Evolutionary conservation across 2,797 vertebrate species (phyloP).

Genomic region (Trachurus trachurus): DNA sequence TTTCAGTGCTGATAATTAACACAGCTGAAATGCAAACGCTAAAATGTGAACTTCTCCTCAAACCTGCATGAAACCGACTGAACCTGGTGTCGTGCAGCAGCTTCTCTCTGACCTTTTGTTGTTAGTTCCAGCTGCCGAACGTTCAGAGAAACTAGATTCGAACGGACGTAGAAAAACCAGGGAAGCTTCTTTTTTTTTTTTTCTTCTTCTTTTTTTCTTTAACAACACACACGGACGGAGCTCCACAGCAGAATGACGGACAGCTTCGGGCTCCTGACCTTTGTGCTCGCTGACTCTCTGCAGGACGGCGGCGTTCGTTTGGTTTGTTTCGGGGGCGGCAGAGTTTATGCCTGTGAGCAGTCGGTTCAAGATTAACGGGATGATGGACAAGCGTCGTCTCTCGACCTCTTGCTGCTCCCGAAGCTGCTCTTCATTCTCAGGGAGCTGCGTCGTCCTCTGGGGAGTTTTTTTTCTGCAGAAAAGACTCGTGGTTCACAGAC

Average conservation of each 20-base stretch:
- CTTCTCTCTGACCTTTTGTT: neutral
- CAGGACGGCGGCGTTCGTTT: too few species aligned
- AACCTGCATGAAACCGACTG: too few species aligned
- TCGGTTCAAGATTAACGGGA: neutral
- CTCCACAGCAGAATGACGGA: constrained; percentile 3
- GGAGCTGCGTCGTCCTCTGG: neutral
- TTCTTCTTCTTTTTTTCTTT: neutral
- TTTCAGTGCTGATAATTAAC: neutral
- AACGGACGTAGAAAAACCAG: constrained; percentile 10
- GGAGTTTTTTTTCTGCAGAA: neutral
- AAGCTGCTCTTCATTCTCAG: constrained; percentile 8
- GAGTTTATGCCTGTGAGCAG: constrained; percentile 3
- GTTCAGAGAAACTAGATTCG: neutral
- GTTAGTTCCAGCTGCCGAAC: neutral
- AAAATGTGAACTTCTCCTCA: neutral
- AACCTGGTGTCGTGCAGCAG: neutral
- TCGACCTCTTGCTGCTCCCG: constrained; percentile 8
- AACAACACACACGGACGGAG: constrained; percentile 1
- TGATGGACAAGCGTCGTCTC: constrained; percentile 32
- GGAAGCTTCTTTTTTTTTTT: neutral
- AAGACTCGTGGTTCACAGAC: neutral
- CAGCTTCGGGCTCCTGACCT: neutral
- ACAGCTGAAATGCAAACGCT: neutral
- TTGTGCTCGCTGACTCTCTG: constrained; percentile 6
- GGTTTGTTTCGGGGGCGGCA: neutral